A percentile compares a stretch with the other conserved stretches of the same genome.
These are phyloP conservation scores for Drosophila pseudoananassae DNA, from an alignment of 1,140 invertebrate species.

Conservation along the genomic window DNA sequence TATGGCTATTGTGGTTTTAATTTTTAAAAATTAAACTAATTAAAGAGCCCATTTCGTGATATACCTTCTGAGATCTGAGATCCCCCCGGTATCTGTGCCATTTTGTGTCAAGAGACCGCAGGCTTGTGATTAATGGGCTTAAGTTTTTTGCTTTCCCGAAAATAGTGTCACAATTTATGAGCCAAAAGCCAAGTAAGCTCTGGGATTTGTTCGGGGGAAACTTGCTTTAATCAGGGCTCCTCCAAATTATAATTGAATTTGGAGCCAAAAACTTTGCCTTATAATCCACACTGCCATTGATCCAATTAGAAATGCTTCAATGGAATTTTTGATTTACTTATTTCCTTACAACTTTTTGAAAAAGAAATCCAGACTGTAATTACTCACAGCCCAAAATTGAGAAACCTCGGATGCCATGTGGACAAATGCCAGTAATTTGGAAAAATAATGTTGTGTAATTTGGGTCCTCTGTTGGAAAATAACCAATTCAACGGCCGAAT, in stretches of 20 bases:
- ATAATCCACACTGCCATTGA: slow-evolving; percentile 19
- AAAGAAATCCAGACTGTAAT: slow-evolving; percentile 19
- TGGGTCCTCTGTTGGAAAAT: slow-evolving; percentile 29
- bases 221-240: neutral
- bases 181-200: slow-evolving; percentile 14
- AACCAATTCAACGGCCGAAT: slow-evolving; percentile 27
- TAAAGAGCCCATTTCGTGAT: neutral
- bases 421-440: slow-evolving; percentile 34
- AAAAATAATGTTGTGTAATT: slow-evolving; percentile 40
- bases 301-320: slow-evolving; percentile 63
- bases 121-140: slow-evolving; percentile 34
- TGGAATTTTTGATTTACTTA: slow-evolving; percentile 19
- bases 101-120: slow-evolving; percentile 1
- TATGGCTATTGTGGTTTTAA: slow-evolving; percentile 3
- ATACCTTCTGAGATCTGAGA: neutral
- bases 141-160: slow-evolving; percentile 22
- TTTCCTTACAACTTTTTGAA: slow-evolving; percentile 5
- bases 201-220: slow-evolving; percentile 19
- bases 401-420: neutral
- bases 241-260: slow-evolving; percentile 10
- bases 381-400: slow-evolving; percentile 15
- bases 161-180: slow-evolving; percentile 29
- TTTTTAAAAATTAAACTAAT: neutral
- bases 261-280: neutral
- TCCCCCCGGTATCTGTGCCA: neutral